A percentile compares a stretch with the other conserved stretches of the same genome.
These are phyloP conservation scores for Uloborus plumipes DNA, from an alignment of 2,888 invertebrate genomes.

Conservation along the genomic window DNA sequence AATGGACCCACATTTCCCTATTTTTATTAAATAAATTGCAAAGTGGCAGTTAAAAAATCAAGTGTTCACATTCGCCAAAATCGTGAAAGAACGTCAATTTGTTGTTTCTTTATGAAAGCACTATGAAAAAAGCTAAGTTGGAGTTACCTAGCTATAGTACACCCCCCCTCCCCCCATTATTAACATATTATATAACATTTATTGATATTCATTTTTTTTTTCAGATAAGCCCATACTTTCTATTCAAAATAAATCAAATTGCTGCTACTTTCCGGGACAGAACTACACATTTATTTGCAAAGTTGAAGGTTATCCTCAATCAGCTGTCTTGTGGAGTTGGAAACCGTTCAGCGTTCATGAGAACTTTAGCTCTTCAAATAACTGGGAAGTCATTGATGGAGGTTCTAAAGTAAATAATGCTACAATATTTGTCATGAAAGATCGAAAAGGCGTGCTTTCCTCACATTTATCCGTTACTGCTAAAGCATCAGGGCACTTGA, in stretches of 20 bases:
- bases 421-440: conserved; percentile 22
- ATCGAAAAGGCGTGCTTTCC: neutral
- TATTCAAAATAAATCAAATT: conserved; percentile 38
- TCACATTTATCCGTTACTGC: conserved; percentile 31
- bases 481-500: conserved; percentile 61
- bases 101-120: no score
- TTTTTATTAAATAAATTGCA: no score
- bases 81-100: no score
- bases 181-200: neutral
- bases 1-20: no score
- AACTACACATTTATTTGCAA: conserved; percentile 27
- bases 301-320: conserved; percentile 21
- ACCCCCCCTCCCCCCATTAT: neutral
- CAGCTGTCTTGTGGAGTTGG: conserved; percentile 43
- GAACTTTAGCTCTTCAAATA: neutral
- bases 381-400: conserved; percentile 31
- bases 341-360: conserved; percentile 1
- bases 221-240: conserved; percentile 71
- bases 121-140: no score
- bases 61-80: no score
- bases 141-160: neutral
- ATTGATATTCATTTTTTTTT: neutral
- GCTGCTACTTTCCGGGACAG: conserved; percentile 39
- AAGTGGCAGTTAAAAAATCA: no score
- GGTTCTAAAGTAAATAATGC: conserved; percentile 17